These are phyloP conservation scores for Diabrotica balteata DNA, from an alignment of 2,888 invertebrate genomes.

Conservation along the genomic window DNA sequence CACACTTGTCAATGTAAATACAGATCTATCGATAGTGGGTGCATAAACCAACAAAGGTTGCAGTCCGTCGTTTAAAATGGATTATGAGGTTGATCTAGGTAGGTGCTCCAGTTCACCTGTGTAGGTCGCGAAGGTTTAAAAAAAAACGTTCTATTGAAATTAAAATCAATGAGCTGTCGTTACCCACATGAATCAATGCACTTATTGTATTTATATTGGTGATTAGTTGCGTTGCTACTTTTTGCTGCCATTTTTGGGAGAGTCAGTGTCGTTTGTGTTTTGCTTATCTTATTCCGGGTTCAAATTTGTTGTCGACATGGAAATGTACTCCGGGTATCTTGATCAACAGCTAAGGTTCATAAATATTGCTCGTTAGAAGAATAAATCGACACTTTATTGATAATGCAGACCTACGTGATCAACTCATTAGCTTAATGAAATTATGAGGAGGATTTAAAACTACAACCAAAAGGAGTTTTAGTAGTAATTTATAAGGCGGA, in stretches of 20 bases:
- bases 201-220: background rate
- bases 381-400: background rate
- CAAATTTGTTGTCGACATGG: too few species aligned
- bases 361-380: background rate
- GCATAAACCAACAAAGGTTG: constrained; percentile 9
- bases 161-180: constrained; percentile 6
- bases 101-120: constrained; percentile 23
- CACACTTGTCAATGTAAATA: constrained; percentile 11
- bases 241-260: background rate
- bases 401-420: background rate
- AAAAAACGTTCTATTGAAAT: constrained; percentile 4
- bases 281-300: background rate
- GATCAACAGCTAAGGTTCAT: too few species aligned
- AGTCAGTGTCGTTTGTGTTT: constrained; percentile 3
- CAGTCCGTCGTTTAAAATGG: constrained; percentile 7
- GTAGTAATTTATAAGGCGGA: too few species aligned
- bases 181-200: background rate
- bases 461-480: too few species aligned
- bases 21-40: constrained; percentile 16
- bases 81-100: constrained; percentile 10
- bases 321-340: too few species aligned
- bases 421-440: too few species aligned
- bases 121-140: constrained; percentile 19
- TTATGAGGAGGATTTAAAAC: too few species aligned
- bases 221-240: background rate